Evolutionary conservation across 2,888 invertebrate species (phyloP).

Genomic region (Tenthredo mesomela): DNA sequence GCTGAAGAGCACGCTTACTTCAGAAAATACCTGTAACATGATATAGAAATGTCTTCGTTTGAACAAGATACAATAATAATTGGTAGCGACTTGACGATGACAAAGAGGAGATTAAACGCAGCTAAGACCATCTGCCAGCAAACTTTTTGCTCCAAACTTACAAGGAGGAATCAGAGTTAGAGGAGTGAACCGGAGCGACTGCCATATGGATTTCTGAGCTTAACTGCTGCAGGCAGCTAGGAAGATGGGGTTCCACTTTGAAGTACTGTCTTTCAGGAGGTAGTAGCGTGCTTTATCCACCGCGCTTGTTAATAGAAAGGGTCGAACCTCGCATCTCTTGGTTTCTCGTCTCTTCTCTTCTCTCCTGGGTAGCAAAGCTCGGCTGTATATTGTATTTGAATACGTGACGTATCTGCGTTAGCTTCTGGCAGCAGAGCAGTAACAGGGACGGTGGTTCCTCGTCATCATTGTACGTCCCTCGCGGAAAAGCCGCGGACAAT

Average conservation of each 20-base stretch:
- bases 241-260: constrained; percentile 60
- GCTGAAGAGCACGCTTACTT: constrained; percentile 89
- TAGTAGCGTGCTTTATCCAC: constrained; percentile 70
- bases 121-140: neutral
- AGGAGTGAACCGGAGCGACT: neutral
- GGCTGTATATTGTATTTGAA: constrained; percentile 73
- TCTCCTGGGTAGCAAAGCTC: neutral
- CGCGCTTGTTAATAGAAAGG: constrained; percentile 74
- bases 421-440: constrained; percentile 44
- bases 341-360: constrained; percentile 44
- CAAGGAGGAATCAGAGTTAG: neutral
- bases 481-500: constrained; percentile 66
- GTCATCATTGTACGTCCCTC: constrained; percentile 35
- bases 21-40: constrained; percentile 86
- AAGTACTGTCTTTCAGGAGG: constrained; percentile 69
- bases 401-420: constrained; percentile 73
- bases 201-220: constrained; percentile 42
- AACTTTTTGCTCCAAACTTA: constrained; percentile 14
- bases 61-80: neutral
- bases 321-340: constrained; percentile 63
- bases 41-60: neutral
- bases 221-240: constrained; percentile 43
- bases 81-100: neutral
- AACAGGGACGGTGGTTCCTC: constrained; percentile 16
- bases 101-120: neutral